Evolutionary conservation across 2,113 vertebrate species (phyloP), one percentile per base, ranked within the genome.

Genomic region (Scalopus aquaticus): DNA sequence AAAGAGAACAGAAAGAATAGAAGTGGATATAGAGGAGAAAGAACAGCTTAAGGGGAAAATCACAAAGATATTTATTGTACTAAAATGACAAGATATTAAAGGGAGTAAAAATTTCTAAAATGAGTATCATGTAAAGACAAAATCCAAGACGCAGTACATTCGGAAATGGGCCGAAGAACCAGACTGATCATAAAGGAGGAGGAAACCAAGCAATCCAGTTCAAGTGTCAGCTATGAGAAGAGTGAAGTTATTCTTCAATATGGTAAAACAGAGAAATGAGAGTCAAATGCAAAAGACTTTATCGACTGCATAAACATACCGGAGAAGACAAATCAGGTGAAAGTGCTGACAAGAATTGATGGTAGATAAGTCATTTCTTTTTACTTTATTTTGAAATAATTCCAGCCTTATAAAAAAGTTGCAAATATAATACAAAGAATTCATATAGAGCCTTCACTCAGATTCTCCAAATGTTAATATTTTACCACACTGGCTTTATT

Each of bases 261-360:
- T 28, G 49, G 9, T 62, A 95, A 35, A 30, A 60, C 77, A 82
- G 19, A 94, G 58, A 88, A 93, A 74, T 28, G 39, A 83, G 9
- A 88, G 60, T 26, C 62, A 92, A 88, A 91, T 42, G n/a, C 26
- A 84, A 69, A 89, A 90, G 22, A 78, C 46, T 62, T 91, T 42
- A n/a, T 1, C 44, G 32, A 69, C 16, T 58, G 17, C 17, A 89
- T 22, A 49, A 83, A 44, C 13, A 90, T 26, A 37, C 9, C 67
- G 51, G 44, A 60, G 26, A 73, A 64, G 42, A 67, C 20, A 76
- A 78, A 39, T 73, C 28, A 77, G 6, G 73, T 26, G 26, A 94
- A 19, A 72, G 58, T 89, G 37, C 17, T 24, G 39, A 94, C 15
- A 84, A 91, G 46, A 78, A 51, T 0, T 44, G 20, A 83, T 6